Evolutionary conservation across 2,797 vertebrate species (phyloP).

Genomic region (Salmo trutta): DNA sequence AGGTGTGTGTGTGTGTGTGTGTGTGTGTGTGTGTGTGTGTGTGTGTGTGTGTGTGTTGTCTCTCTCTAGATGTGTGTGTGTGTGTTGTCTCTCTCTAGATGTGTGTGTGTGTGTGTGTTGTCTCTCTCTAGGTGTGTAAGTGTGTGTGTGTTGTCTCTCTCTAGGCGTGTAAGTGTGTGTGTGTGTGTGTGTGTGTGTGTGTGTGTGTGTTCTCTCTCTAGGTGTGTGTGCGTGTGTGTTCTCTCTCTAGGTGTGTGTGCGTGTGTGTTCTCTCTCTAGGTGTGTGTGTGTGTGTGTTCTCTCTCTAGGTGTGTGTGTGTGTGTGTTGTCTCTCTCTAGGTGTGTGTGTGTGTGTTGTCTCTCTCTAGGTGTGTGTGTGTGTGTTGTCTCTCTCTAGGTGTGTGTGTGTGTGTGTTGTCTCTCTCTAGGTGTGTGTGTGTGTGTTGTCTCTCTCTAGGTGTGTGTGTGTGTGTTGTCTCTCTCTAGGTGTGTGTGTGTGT

Average conservation of each 20-base stretch:
- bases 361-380: slow-evolving; percentile 41
- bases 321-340: slow-evolving; percentile 37
- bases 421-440: slow-evolving; percentile 39
- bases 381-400: slow-evolving; percentile 36
- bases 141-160: no score
- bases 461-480: not conserved
- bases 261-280: not conserved
- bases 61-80: no score
- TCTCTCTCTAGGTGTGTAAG: no score
- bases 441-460: slow-evolving; percentile 35
- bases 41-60: no score
- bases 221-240: not conserved
- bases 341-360: not conserved
- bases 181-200: no score
- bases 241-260: not conserved
- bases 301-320: slow-evolving; percentile 37
- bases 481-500: no score
- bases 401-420: not conserved
- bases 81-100: no score
- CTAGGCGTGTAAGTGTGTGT: no score
- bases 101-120: no score
- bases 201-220: no score
- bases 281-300: not conserved
- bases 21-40: no score
- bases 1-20: no score